Evolutionary conservation across 2,113 vertebrate species (phyloP).

Genomic region (rabbit (Oryctolagus cuniculus)): mOryCun1.1 NC_091444.1:23754501-23755000

Average conservation of each 20-base stretch:
- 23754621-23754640: background rate
- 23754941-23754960: background rate
- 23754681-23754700: background rate
- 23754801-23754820: background rate
- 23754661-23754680: accelerated
- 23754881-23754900: background rate
- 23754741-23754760: background rate
- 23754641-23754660: background rate
- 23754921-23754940: background rate
- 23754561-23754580: background rate
- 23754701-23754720: background rate
- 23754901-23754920: background rate
- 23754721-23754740: background rate
- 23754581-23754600: background rate
- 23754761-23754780: constrained; percentile 1
- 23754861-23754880: constrained; percentile 22
- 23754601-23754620: too few species aligned
- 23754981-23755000: background rate
- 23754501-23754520: too few species aligned
- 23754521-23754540: too few species aligned
- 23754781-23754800: background rate
- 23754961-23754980: too few species aligned
- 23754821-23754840: constrained; percentile 1
- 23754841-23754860: background rate
- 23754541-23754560: too few species aligned